These are phyloP conservation scores for Typhlichthys subterraneus DNA, from an alignment of 2,797 vertebrate species.

Conservation along the genomic window DNA sequence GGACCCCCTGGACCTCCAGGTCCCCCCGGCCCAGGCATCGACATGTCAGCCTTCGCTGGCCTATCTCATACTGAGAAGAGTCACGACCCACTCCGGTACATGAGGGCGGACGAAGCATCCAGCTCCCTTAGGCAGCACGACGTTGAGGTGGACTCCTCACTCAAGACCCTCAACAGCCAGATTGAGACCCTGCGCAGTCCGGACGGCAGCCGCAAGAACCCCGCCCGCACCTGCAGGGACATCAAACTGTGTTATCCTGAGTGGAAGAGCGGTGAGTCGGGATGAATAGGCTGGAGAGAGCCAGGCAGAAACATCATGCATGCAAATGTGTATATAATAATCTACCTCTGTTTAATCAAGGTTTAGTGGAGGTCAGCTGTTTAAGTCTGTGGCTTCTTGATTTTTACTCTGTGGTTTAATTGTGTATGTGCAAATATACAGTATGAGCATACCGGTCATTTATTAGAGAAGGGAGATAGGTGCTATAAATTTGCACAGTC, in stretches of 20 bases:
- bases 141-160: constrained; percentile 89
- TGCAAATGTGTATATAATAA: too few relatives aligned
- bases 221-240: constrained; percentile 91
- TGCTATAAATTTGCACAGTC: too few relatives aligned
- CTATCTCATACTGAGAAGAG: constrained; percentile 89
- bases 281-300: not conserved
- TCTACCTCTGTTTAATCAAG: too few relatives aligned
- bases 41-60: constrained; percentile 95
- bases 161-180: constrained; percentile 95
- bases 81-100: constrained; percentile 93
- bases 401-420: too few relatives aligned
- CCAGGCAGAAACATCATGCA: not conserved
- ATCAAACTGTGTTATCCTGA: constrained; percentile 93
- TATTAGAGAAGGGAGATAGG: too few relatives aligned
- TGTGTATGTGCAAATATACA: too few relatives aligned
- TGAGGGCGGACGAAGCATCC: constrained; percentile 91
- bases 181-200: constrained; percentile 94
- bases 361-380: too few relatives aligned
- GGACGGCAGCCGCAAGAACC: constrained; percentile 93
- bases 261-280: constrained; percentile 92
- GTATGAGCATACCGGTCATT: too few relatives aligned
- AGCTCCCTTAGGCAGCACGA: constrained; percentile 87
- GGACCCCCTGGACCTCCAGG: constrained; percentile 95
- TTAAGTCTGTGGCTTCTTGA: too few relatives aligned
- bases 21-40: constrained; percentile 94